Evolutionary conservation across 2,888 invertebrate species (phyloP), one percentile per base, ranked within the genome.

Genomic region (Syritta pipiens): DNA sequence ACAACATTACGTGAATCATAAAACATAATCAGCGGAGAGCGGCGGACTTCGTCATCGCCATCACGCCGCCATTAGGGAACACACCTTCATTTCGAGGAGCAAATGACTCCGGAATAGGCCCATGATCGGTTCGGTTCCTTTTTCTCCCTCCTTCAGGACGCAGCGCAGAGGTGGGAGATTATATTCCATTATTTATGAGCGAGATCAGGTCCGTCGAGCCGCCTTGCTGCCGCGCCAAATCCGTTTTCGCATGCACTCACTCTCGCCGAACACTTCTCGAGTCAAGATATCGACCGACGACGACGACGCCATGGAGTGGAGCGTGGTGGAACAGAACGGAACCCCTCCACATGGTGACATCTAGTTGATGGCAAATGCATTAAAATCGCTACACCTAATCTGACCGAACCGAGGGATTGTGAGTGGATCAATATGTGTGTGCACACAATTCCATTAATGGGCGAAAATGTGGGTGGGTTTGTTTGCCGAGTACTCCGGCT

Each of bases 181-280:
- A 79, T 74, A 79, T 79, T 79, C 79, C 79, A 79, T 79, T 74
- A 79, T 79, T 79, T 79, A 79, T 79, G 67, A 74, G 74, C 79
- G 44, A 68, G 67, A 62, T 74, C 79, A 65, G 65, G 65, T 71
- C 59, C 30, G 63, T 17, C 44, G 40, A 19, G 37, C 28, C 28
- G 26, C 19, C 28, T 20, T 59, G 12, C 22, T 26, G 48, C 53
- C 32, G 32, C 22, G 40, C 51, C 55, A 75, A 67, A 55, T 51
- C 46, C 48, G 22, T 71, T 55, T 40, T 17, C 62, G 22, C 75
- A 60, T 68, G 68, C 53, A 57, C 53, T 26, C 49, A 51, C 51
- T 49, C 35, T 44, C 46, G 28, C 65, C 60, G 42, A 42, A 26
- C 22, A 22, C 57, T 51, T 42, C 68, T 68, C 46, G 46, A 37